These are phyloP conservation scores for Lochmaea capreae DNA, from an alignment of 2,888 invertebrate species.

Conservation along the genomic window DNA sequence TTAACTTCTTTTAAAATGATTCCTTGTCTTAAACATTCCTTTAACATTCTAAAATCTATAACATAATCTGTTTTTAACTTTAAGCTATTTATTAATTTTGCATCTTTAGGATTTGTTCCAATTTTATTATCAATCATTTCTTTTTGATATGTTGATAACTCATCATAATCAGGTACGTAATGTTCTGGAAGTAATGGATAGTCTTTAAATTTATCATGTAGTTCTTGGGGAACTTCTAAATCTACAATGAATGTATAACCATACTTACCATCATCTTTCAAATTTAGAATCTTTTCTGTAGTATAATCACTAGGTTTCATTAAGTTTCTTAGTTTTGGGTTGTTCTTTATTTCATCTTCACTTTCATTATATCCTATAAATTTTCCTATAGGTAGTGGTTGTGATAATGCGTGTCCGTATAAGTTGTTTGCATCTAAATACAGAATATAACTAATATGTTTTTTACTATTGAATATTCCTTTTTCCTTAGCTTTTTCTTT, in stretches of 20 bases:
- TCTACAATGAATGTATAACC: not conserved
- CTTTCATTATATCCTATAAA: slow-evolving; percentile 10
- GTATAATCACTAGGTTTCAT: slow-evolving; percentile 11
- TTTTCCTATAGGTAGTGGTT: not conserved
- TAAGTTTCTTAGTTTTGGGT: not conserved
- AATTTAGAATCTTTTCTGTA: not conserved
- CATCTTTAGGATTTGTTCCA: slow-evolving; percentile 6
- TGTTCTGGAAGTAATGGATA: slow-evolving; percentile 14
- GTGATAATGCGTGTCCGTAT: not conserved
- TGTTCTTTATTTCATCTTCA: not conserved
- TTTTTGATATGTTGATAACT: slow-evolving; percentile 9
- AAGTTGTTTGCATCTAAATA: slow-evolving; percentile 10
- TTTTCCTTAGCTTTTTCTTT: slow-evolving; percentile 10
- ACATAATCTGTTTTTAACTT: not conserved
- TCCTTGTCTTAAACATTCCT: slow-evolving; percentile 12
- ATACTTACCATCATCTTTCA: slow-evolving; percentile 9
- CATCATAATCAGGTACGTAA: not conserved
- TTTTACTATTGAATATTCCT: slow-evolving; percentile 14
- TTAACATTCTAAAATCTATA: slow-evolving; percentile 2
- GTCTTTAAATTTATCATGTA: slow-evolving; percentile 12
- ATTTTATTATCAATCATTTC: not conserved
- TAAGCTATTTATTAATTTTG: not conserved
- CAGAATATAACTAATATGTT: slow-evolving; percentile 7
- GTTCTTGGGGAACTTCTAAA: slow-evolving; percentile 5
- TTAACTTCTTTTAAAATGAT: slow-evolving; percentile 17